A percentile compares a stretch with the other conserved stretches of the same genome.
phyloP scores from a whole-genome alignment of 2,888 invertebrate genomes.

The Drosophila putrida region DNA sequence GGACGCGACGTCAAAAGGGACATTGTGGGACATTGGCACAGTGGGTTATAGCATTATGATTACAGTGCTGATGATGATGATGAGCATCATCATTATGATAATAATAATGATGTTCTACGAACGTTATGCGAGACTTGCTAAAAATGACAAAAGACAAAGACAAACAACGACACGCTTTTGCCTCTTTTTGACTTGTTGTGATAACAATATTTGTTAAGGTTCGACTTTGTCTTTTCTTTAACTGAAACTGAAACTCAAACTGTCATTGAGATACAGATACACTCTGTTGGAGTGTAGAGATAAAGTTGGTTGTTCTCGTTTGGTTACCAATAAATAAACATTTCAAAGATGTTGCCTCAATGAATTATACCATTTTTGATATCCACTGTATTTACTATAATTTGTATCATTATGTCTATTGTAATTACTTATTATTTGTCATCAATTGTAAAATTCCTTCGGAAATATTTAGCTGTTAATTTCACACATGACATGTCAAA shows the following conservation, averaged over 20 bases:
- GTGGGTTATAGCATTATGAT: constrained; percentile 37
- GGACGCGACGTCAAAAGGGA: constrained; percentile 10
- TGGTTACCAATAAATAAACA: constrained; percentile 37
- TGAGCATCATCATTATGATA: constrained; percentile 12
- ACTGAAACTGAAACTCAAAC: constrained; percentile 15
- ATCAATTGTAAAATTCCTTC: too few relatives aligned
- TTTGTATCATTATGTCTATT: neutral
- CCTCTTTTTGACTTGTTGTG: constrained; percentile 35
- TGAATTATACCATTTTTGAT: constrained; percentile 17
- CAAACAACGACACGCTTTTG: constrained; percentile 41
- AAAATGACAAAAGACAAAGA: constrained; percentile 25
- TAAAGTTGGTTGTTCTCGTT: neutral
- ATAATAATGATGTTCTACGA: constrained; percentile 22
- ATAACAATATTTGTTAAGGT: constrained; percentile 43
- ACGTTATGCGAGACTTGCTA: constrained; percentile 32
- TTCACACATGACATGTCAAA: too few relatives aligned
- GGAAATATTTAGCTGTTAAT: too few relatives aligned
- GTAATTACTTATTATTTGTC: neutral
- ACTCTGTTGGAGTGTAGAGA: too few relatives aligned
- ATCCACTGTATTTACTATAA: constrained; percentile 7
- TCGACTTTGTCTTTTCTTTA: constrained; percentile 19
- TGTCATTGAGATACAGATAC: neutral
- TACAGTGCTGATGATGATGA: constrained; percentile 15
- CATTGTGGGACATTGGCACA: constrained; percentile 18
- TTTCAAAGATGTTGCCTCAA: constrained; percentile 26